Conservation (phyloP, 2,797 vertebrate genomes). For the Xenops minutus region DNA sequence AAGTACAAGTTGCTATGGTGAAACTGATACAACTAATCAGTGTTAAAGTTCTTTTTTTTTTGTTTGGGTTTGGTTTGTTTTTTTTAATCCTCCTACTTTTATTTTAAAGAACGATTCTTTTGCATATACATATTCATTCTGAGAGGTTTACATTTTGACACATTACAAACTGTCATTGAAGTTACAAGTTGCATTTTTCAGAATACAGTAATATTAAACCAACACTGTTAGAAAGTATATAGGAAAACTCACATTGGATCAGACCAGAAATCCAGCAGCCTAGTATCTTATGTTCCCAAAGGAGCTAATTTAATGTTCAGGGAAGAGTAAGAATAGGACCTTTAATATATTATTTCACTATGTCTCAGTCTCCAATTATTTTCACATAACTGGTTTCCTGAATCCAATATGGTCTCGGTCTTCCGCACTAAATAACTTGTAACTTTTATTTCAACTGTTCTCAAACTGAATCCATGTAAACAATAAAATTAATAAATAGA, state of each 20-base stretch:
- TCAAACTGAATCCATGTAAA: not conserved
- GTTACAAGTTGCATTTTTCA: not conserved
- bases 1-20: not conserved
- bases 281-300: not conserved
- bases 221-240: not conserved
- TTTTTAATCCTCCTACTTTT: not conserved
- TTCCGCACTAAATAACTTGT: not conserved
- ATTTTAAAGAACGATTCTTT: not conserved
- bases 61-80: fast-evolving
- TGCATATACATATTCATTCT: not conserved
- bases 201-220: not conserved
- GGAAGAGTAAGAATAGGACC: not conserved
- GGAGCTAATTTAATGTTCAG: not conserved
- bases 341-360: not conserved
- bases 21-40: not conserved
- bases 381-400: not conserved
- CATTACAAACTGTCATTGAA: not conserved
- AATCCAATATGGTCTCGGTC: not conserved
- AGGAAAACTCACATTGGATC: not conserved
- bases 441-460: not conserved
- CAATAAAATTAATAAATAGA: not conserved
- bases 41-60: not conserved
- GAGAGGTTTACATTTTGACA: not conserved
- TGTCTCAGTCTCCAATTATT: not conserved
- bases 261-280: not conserved